phyloP scores from a whole-genome alignment of 2,113 vertebrate species.

The Mormyrus iriodes region DNA sequence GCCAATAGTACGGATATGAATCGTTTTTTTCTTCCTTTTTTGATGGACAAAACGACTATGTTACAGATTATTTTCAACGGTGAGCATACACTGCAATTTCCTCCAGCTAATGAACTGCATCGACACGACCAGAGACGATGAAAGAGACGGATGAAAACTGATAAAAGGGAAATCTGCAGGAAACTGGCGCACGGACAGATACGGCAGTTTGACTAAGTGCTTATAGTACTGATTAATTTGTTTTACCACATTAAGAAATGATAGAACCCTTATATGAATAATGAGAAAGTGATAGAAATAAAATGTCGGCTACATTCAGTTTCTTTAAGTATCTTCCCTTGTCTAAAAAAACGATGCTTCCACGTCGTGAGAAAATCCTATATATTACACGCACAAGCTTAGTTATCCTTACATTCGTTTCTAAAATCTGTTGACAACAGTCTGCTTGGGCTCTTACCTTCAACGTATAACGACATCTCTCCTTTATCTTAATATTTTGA shows the following conservation, averaged over 20 bases:
- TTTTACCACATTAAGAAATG: neutral
- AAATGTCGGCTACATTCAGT: neutral
- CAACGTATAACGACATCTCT: conserved; percentile 26
- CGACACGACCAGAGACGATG: neutral
- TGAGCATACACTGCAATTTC: neutral
- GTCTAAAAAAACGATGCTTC: neutral
- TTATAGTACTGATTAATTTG: neutral
- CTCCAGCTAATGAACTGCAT: neutral
- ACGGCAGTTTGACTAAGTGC: neutral
- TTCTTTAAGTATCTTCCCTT: neutral
- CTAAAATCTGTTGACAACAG: neutral
- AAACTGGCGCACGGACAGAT: neutral
- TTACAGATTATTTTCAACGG: neutral
- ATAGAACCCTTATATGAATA: neutral
- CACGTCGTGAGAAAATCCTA: neutral
- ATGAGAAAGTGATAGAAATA: neutral
- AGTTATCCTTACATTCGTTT: neutral
- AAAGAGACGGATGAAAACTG: neutral
- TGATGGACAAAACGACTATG: neutral
- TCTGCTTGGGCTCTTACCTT: conserved; percentile 19
- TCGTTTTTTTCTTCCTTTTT: neutral
- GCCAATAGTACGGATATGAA: neutral
- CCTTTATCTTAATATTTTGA: neutral
- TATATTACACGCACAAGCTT: neutral
- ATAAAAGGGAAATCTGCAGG: neutral